Evolutionary conservation across 2,888 invertebrate species (phyloP), one percentile per base, ranked within the genome.

Genomic region (Barypeithes pellucidus): DNA sequence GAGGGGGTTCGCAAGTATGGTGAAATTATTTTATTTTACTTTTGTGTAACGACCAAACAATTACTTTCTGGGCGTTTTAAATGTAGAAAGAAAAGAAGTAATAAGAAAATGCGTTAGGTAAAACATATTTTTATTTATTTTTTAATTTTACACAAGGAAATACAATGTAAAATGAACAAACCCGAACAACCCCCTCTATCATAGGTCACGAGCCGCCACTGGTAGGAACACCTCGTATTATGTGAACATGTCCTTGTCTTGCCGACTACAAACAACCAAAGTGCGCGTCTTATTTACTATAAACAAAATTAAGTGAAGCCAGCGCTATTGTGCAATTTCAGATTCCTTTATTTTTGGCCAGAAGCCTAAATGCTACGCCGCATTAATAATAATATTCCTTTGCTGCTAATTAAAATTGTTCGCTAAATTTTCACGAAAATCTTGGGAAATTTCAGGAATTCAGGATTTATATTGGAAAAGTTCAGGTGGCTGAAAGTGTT

Each of bases 401-500:
- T 18, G 43, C 24, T 22, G 1, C 22, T 18, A 61, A 61, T 61
- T 45, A 61, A 61, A 61, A 61, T 11, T 20, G 16, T 60, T 60
- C 60, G n/a, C 24, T 43, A 18, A 39, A 59, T 18, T 43, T 45
- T 24, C 22, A 11, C 24, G 60, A 41, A 61, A 43, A 4, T 14
- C 24, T 24, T 41, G 1, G 9, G 33, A 11, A 61, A 43, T 61
- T 43, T 24, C 8, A 43, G 20, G 4, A 24, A 11, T 41, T 16
- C 12, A 33, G 29, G 33, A 29, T 20, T n/a, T n/a, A 20, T 22
- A 12, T 67, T 33, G 16, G 59, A 33, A 43, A 59, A 24, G 29
- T 43, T 39, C 29, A 43, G 47, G 59, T 59, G 67, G 41, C 47
- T 14, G 14, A 12, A 14, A 59, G 43, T 67, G 59, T 67, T 67